Conservation (phyloP, 2,888 invertebrate species). For the Formica aserva region DNA sequence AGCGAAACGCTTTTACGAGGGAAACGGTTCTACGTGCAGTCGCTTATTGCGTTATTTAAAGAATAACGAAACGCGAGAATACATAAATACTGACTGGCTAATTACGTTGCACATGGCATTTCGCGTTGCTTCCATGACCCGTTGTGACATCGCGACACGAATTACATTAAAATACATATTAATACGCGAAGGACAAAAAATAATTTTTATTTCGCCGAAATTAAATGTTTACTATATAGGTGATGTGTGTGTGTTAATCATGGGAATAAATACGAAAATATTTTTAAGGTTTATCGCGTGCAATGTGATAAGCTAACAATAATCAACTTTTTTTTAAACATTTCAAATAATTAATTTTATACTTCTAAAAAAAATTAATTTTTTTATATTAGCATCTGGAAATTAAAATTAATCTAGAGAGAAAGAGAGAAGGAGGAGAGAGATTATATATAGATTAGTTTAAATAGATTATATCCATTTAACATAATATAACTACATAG, state of each 20-base stretch:
- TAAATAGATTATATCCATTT: not conserved
- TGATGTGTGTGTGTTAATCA: not conserved
- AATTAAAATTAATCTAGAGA: not conserved
- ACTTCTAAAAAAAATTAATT: no score
- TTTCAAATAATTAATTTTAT: not conserved
- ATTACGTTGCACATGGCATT: not conserved
- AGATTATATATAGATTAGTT: not conserved
- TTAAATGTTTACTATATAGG: not conserved
- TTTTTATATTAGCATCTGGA: no score
- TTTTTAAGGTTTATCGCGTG: not conserved
- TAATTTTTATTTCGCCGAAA: not conserved
- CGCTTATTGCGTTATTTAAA: slow-evolving; percentile 17
- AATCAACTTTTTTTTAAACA: not conserved
- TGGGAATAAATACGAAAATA: not conserved
- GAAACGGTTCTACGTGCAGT: not conserved
- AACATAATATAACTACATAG: not conserved
- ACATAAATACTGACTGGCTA: not conserved
- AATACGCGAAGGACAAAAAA: slow-evolving; percentile 6
- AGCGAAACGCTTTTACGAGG: slow-evolving; percentile 23
- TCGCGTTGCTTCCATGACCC: slow-evolving; percentile 13
- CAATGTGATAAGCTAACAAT: not conserved
- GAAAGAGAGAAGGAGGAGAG: not conserved
- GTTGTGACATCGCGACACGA: not conserved
- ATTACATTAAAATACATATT: not conserved
- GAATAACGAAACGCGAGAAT: slow-evolving; percentile 31